These are phyloP conservation scores for Hydrozoanthus gracilis DNA, from an alignment of 92 coral and sea anemone species.

Conservation along the genomic window DNA sequence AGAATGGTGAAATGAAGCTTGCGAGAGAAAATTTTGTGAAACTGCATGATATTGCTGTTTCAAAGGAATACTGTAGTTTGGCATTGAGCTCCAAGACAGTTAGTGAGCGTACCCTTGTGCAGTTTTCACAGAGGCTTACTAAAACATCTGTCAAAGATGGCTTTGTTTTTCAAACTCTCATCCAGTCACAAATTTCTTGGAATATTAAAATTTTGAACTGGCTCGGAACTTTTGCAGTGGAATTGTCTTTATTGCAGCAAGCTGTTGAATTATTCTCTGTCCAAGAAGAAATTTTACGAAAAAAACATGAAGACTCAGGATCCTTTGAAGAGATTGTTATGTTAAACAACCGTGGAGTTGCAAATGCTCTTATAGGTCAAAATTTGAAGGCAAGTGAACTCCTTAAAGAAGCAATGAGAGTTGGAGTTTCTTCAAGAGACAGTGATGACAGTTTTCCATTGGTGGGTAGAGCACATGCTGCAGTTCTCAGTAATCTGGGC, in stretches of 20 bases:
- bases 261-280: not conserved
- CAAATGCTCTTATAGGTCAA: constrained; percentile 14
- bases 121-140: no score
- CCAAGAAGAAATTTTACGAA: not conserved
- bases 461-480: not conserved
- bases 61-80: no score
- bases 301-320: not conserved
- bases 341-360: not conserved
- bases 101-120: no score
- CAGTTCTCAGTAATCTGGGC: constrained; percentile 25
- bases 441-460: not conserved
- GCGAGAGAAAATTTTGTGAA: no score
- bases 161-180: no score
- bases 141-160: no score
- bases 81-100: no score
- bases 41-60: no score
- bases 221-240: not conserved
- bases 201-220: no score
- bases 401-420: not conserved
- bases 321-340: not conserved
- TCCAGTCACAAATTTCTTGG: no score
- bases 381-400: not conserved
- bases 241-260: not conserved
- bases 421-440: not conserved
- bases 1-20: no score